Conservation (phyloP, 2,888 invertebrate species). For the Euspilapteryx auroguttella region DNA sequence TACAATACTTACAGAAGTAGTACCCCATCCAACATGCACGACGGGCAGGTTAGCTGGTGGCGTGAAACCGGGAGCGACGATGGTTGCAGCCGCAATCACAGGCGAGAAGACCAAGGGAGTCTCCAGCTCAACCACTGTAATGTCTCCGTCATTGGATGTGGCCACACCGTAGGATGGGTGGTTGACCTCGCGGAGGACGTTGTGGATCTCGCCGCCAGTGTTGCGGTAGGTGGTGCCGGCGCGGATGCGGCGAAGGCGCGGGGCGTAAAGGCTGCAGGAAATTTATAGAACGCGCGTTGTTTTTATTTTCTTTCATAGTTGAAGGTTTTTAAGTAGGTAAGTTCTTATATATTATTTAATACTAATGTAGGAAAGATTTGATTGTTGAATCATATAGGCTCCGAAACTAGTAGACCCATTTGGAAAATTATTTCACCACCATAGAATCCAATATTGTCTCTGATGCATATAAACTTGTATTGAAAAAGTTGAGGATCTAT, state of each 20-base stretch:
- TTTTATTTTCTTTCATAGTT: no score
- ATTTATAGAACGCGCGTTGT: no score
- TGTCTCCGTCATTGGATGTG: slow-evolving; percentile 19
- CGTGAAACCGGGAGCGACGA: slow-evolving; percentile 9
- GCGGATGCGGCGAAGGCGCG: slow-evolving; percentile 19
- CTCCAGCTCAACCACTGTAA: slow-evolving; percentile 15
- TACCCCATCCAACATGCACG: slow-evolving; percentile 25
- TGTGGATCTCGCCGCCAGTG: slow-evolving; percentile 18
- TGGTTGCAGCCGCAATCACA: slow-evolving; percentile 13
- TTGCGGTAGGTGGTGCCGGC: slow-evolving; percentile 23
- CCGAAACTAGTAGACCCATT: no score
- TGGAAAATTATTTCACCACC: no score
- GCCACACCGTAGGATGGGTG: slow-evolving; percentile 19
- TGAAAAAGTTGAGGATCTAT: no score
- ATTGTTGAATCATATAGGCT: no score
- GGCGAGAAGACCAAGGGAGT: slow-evolving; percentile 11
- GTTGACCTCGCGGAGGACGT: slow-evolving; percentile 12
- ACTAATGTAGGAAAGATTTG: no score
- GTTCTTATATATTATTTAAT: no score
- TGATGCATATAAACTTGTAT: no score
- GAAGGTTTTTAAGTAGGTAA: no score
- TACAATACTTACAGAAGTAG: slow-evolving; percentile 15
- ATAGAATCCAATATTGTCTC: no score
- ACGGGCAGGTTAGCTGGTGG: slow-evolving; percentile 17
- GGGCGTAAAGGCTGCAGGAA: slow-evolving; percentile 14